A percentile compares a stretch with the other conserved stretches of the same genome.
Conservation (phyloP, 1,140 invertebrate genomes). For the Condylostylus longicornis region DNA sequence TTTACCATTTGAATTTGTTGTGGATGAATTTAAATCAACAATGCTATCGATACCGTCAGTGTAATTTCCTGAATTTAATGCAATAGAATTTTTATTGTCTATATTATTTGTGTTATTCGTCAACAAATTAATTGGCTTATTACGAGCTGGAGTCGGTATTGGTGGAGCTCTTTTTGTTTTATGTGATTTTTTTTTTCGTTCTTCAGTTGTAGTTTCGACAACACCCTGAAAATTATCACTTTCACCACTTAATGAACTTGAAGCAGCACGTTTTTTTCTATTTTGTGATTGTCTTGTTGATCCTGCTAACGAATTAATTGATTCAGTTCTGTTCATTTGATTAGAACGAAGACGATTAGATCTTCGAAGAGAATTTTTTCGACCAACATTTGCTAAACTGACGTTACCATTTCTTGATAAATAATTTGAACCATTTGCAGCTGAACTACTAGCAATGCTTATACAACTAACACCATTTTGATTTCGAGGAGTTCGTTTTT, state of each 20-base stretch:
- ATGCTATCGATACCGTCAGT: not conserved
- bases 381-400: conserved; percentile 11
- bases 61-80: not conserved
- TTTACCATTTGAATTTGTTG: conserved; percentile 27
- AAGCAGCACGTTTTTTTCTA: conserved; percentile 41
- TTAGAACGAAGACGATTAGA: conserved; percentile 14
- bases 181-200: conserved; percentile 26
- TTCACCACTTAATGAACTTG: conserved; percentile 41
- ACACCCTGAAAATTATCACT: conserved; percentile 35
- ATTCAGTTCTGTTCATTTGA: conserved; percentile 9
- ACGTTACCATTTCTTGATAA: conserved; percentile 19
- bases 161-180: conserved; percentile 28
- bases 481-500: conserved; percentile 40
- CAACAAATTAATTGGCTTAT: too few species aligned
- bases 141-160: conserved; percentile 20
- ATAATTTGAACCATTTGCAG: conserved; percentile 31
- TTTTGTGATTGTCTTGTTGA: conserved; percentile 38
- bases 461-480: conserved; percentile 54
- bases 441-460: conserved; percentile 44
- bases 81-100: too few species aligned
- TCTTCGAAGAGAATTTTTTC: conserved; percentile 26
- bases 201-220: conserved; percentile 27
- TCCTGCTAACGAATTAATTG: not conserved
- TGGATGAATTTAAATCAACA: not conserved
- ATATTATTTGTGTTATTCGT: too few species aligned